Evolutionary conservation across 2,797 vertebrate species (phyloP), one percentile per base, ranked within the genome.

Genomic region (Merluccius polli): DNA sequence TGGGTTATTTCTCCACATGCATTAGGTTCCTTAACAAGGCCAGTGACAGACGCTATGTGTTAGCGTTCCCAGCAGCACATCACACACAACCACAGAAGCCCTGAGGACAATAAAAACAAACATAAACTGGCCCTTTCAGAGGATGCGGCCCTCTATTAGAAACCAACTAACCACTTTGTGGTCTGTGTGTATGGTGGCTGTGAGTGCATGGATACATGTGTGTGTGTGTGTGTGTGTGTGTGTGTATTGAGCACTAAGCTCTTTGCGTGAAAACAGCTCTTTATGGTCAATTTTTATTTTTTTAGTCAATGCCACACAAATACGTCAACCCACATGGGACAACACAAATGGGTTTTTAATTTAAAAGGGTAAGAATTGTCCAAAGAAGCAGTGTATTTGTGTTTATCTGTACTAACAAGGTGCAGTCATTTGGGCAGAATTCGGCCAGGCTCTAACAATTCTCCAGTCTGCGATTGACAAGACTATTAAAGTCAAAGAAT

Each of bases 101-200:
- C 59, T 9, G 59, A 24, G 59, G 59, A 27, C 59, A 8, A 24
- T 12, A 27, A 85, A 88, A 89, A 78, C 78, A 68, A 31, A 70
- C 76, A 48, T 83, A 84, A 84, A 85, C 75, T 52, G 74, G 67
- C 73, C 72, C 81, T 78, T 78, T 81, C 72, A 80, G 84, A 84
- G 82, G 80, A 87, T 85, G 87, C 83, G 75, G 52, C 79, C 41
- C 71, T 77, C 75, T 83, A 81, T 82, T 82, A 82, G 16, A 83
- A 84, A 85, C 65, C 74, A 74, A 73, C 38, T 21, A 30, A 27
- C 36, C 33, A 44, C n/a, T 72, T 21, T 38, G 35, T 72, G 71
- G 15, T 73, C 75, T 70, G 24, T 70, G 69, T n/a, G 32, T 70
- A 10, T 35, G 32, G 21, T 24, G 65, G 9, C 27, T 10, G 7